These are phyloP conservation scores for Scopus umbretta DNA, from an alignment of 2,113 vertebrate species.

Conservation along the genomic window DNA sequence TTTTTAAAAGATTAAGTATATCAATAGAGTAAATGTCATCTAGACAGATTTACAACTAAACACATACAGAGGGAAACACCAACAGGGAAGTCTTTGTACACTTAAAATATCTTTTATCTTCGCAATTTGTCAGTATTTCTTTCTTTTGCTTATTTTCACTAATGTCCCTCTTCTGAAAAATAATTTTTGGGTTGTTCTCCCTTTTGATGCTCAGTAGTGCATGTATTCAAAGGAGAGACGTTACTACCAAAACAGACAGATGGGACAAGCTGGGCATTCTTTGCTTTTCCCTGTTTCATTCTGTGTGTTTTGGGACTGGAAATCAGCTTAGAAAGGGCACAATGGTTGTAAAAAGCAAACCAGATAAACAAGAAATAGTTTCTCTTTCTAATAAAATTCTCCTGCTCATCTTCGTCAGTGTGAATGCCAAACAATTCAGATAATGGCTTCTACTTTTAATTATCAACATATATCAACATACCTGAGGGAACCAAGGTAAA, in stretches of 20 bases:
- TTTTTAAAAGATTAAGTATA: neutral
- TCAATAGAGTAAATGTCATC: neutral
- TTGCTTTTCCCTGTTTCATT: neutral
- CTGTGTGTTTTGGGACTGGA: neutral
- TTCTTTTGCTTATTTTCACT: neutral
- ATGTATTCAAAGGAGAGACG: neutral
- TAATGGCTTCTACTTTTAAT: neutral
- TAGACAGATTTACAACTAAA: neutral
- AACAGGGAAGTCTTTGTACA: neutral
- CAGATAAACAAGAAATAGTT: neutral
- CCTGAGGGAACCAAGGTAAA: slow-evolving; percentile 64
- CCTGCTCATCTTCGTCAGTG: neutral
- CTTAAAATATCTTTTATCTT: neutral
- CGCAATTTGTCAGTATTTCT: neutral
- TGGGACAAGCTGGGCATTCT: accelerated
- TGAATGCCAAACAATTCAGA: accelerated
- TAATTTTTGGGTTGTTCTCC: neutral
- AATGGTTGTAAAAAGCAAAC: neutral
- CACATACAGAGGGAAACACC: neutral
- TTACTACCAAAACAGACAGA: neutral
- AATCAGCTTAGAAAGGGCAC: neutral
- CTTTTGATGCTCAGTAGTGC: neutral
- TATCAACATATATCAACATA: neutral
- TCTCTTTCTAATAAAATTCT: neutral
- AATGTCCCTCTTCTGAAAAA: neutral